Evolutionary conservation across 2,113 vertebrate species (phyloP).

Genomic region (Heteronetta atricapilla): DNA sequence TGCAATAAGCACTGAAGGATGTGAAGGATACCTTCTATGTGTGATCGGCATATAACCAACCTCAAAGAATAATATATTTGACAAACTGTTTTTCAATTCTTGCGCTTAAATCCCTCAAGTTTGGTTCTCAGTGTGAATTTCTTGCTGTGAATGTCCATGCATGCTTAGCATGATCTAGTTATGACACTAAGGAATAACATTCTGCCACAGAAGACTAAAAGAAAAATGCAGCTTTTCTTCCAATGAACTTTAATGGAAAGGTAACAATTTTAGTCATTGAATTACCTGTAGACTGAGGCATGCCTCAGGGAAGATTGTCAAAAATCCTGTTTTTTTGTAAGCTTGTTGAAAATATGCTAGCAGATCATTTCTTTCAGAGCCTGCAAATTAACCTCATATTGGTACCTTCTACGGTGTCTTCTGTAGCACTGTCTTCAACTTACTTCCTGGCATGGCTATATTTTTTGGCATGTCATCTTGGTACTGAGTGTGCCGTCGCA

Average conservation of each 20-base stretch:
- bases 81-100: not conserved
- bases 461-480: not conserved
- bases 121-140: not conserved
- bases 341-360: not conserved
- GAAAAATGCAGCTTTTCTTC: not conserved
- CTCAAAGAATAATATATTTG: not conserved
- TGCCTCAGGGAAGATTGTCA: slow-evolving; percentile 2
- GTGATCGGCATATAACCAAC: not conserved
- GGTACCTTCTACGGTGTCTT: not conserved
- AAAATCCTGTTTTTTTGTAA: not conserved
- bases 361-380: not conserved
- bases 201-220: not conserved
- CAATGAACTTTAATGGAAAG: not conserved
- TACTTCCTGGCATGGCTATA: not conserved
- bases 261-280: not conserved
- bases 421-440: not conserved
- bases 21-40: not conserved
- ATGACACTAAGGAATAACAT: not conserved
- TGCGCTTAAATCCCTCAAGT: not conserved
- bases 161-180: not conserved
- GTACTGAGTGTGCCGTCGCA: not conserved
- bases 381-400: not conserved
- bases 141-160: not conserved
- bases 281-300: slow-evolving; percentile 8
- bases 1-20: not conserved